A percentile compares a stretch with the other conserved stretches of the same genome.
phyloP scores from a whole-genome alignment of 2,113 vertebrate species.

The Nerophis lumbriciformis region DNA sequence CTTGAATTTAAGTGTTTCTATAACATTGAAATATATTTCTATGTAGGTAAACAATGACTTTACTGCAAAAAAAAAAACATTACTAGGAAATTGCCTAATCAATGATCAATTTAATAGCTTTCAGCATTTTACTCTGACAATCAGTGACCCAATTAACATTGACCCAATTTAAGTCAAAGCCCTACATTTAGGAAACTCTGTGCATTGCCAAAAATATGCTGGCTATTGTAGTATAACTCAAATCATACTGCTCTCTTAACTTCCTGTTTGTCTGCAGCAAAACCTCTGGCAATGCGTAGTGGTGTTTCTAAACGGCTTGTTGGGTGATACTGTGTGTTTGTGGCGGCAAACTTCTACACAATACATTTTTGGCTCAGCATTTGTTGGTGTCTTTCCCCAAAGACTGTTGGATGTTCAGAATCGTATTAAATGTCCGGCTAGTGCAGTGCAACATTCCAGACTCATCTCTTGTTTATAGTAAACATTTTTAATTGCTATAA shows the following conservation, averaged over 20 bases:
- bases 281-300: slow-evolving; percentile 23
- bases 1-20: too few relatives aligned
- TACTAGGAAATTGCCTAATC: too few relatives aligned
- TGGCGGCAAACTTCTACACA: slow-evolving; percentile 46
- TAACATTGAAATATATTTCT: too few relatives aligned
- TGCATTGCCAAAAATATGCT: slow-evolving; percentile 22
- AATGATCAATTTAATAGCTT: too few relatives aligned
- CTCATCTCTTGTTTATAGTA: not conserved
- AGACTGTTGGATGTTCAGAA: slow-evolving; percentile 5
- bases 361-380: slow-evolving; percentile 27
- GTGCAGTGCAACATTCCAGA: not conserved
- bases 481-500: not conserved
- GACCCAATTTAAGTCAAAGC: too few relatives aligned
- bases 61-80: too few relatives aligned
- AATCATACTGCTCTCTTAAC: slow-evolving; percentile 21
- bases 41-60: too few relatives aligned
- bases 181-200: slow-evolving; percentile 19
- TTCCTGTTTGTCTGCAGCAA: slow-evolving; percentile 53
- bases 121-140: too few relatives aligned
- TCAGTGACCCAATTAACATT: too few relatives aligned
- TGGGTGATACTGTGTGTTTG: slow-evolving; percentile 40
- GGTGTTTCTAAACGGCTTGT: slow-evolving; percentile 26
- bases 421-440: not conserved
- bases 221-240: slow-evolving; percentile 36
- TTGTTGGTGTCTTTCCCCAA: slow-evolving; percentile 20